phyloP scores from a whole-genome alignment of 1,140 invertebrate species.

The Wiebesia pumilae region DNA sequence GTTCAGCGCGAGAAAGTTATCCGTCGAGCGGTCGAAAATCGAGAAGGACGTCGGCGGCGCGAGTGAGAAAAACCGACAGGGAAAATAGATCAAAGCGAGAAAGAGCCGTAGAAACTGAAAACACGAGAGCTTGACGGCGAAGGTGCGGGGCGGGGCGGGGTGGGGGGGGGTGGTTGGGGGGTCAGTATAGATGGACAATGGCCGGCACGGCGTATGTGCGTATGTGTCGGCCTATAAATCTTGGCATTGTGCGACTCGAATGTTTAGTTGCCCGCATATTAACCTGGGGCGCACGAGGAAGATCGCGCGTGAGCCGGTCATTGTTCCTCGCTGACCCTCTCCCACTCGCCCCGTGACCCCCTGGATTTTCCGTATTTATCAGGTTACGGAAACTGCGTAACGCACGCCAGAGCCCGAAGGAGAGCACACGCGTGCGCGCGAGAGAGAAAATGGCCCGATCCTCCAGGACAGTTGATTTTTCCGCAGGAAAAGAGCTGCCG shows the following conservation, averaged over 20 bases:
- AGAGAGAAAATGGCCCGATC: slow-evolving; percentile 43
- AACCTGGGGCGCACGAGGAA: slow-evolving; percentile 70
- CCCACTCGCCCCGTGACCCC: slow-evolving; percentile 50
- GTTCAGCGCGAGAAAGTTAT: neutral
- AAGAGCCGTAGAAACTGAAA: slow-evolving; percentile 26
- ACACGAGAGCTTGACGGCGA: neutral
- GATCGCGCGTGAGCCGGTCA: slow-evolving; percentile 64
- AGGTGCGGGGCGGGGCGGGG: too few species aligned
- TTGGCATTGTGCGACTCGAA: slow-evolving; percentile 70
- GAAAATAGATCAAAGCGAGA: slow-evolving; percentile 46
- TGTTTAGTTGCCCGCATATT: slow-evolving; percentile 75
- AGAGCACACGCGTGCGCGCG: neutral
- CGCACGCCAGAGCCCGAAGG: slow-evolving; percentile 45
- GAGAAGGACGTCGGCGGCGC: neutral
- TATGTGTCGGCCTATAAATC: slow-evolving; percentile 71
- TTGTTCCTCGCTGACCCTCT: slow-evolving; percentile 63
- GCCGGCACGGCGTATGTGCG: slow-evolving; percentile 49
- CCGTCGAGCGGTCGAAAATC: neutral
- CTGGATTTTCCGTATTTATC: slow-evolving; percentile 68
- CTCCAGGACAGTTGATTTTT: slow-evolving; percentile 34
- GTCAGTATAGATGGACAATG: slow-evolving; percentile 60
- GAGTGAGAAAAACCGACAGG: neutral
- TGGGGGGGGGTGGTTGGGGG: too few species aligned
- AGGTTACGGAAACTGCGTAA: slow-evolving; percentile 60
- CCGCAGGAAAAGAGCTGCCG: neutral